phyloP scores from a whole-genome alignment of 2,797 vertebrate species.

The Syncerus caffer region DNA sequence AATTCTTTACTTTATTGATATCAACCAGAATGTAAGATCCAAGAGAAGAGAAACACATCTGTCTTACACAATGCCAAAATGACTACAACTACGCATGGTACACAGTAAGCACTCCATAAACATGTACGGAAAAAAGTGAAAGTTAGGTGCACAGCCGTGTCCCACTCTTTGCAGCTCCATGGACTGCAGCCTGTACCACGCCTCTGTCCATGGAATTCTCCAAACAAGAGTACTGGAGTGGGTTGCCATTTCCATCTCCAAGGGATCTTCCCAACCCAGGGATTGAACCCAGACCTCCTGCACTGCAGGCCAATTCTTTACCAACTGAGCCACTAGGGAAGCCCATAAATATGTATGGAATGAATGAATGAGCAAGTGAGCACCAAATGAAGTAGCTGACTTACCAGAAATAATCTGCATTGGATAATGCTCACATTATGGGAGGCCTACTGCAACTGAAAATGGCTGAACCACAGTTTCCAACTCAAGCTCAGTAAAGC shows the following conservation, averaged over 20 bases:
- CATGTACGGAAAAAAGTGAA: neutral
- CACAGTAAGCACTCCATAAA: neutral
- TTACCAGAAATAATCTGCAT: neutral
- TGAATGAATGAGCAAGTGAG: neutral
- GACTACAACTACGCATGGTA: neutral
- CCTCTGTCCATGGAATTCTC: neutral
- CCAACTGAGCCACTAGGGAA: neutral
- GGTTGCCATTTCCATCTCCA: neutral
- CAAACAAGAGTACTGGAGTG: neutral
- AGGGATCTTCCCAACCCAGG: neutral
- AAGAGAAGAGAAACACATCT: neutral
- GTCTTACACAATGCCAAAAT: neutral
- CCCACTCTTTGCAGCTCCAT: neutral
- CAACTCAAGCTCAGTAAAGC: neutral
- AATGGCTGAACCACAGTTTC: neutral
- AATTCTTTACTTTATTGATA: neutral
- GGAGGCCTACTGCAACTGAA: neutral
- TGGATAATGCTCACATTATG: neutral
- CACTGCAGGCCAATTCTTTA: neutral
- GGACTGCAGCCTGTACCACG: neutral
- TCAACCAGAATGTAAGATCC: neutral
- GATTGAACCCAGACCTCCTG: accelerated
- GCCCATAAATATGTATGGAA: neutral
- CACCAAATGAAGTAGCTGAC: neutral
- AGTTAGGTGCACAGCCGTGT: neutral